Evolutionary conservation across 2,797 vertebrate genomes (phyloP).

Genomic region (Jordanella pulchra): DNA sequence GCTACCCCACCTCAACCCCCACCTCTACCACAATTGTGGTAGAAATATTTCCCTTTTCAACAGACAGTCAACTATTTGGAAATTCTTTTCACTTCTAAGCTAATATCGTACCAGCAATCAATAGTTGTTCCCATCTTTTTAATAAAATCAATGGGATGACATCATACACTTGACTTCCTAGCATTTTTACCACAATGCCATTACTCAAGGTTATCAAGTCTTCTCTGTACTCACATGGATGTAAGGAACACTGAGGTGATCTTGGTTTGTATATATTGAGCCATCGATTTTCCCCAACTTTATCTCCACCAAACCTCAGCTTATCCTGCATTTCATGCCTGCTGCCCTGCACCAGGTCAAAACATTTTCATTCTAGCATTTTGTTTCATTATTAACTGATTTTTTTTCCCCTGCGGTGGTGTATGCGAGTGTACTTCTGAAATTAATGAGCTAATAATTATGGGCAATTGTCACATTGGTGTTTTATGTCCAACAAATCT

Average conservation of each 20-base stretch:
- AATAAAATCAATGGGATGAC: neutral
- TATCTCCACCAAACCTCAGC: neutral
- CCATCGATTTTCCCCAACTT: neutral
- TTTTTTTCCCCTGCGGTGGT: neutral
- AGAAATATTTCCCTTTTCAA: neutral
- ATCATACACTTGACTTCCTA: neutral
- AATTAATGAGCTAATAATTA: conserved; percentile 11
- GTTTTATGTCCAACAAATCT: neutral
- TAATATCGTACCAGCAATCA: neutral
- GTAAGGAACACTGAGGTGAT: neutral
- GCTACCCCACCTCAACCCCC: too few species aligned
- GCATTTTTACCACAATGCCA: neutral
- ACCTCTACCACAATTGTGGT: too few species aligned
- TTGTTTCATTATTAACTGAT: neutral
- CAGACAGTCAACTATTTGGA: neutral
- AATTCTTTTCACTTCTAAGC: neutral
- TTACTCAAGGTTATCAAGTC: neutral
- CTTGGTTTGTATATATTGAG: neutral
- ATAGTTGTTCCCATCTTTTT: neutral
- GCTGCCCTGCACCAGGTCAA: neutral
- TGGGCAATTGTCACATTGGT: neutral
- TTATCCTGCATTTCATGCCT: neutral
- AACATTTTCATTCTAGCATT: neutral
- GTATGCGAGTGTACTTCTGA: neutral
- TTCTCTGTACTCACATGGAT: neutral